Base-by-base conservation (phyloP, 2,888 invertebrate genomes). In the Campopleginae sp. region DNA sequence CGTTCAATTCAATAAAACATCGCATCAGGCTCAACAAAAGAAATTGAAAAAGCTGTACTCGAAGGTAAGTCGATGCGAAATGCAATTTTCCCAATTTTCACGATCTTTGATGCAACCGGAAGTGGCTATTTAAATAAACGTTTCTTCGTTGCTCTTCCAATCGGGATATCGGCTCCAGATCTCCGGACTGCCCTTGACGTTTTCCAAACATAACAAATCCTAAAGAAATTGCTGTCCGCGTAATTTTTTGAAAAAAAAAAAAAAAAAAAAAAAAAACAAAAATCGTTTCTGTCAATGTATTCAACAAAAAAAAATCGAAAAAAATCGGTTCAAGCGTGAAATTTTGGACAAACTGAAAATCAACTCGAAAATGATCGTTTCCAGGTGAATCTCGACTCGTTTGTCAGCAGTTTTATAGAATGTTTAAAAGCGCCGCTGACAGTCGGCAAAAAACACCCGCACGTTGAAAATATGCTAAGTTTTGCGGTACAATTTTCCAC, bases 401-500 rank as follows among this genome's bases (percentile, higher is more conserved):
- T 97, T 90, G 94, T 95, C 86, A 93, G 95, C 58, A 95, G 33
- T 10, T 88, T 80, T 42, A 80, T 86, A 10, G 14, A 33, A 2
- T 87, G 84, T 42, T 10, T 87, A 23, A 75, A 71, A 23, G 31
- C 66, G 8, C 54, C 81, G 0, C 23, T 86, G 2, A 44, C 96
- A 0, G 95, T 95, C 74, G 96, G 95, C 14, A 96, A 97, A 87
- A 95, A 95, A 17, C 96, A 96, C 90, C 95, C 96, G 10, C 95
- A 95, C 89, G 96, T 97, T 0, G 96, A 97, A 88, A 94, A 96
- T 51, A 95, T 96, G 0, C 94, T 97, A 1, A 95, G 96, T 84
- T 97, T 97, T 94, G 95, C 96, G 33, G 96, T 97, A 0, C 96
- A 96, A 86, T 97, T 97, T 93, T 95, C 96, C 68, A 95, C 95